Evolutionary conservation across 2,888 invertebrate species (phyloP).

Genomic region (Diadegma fenestrale): DNA sequence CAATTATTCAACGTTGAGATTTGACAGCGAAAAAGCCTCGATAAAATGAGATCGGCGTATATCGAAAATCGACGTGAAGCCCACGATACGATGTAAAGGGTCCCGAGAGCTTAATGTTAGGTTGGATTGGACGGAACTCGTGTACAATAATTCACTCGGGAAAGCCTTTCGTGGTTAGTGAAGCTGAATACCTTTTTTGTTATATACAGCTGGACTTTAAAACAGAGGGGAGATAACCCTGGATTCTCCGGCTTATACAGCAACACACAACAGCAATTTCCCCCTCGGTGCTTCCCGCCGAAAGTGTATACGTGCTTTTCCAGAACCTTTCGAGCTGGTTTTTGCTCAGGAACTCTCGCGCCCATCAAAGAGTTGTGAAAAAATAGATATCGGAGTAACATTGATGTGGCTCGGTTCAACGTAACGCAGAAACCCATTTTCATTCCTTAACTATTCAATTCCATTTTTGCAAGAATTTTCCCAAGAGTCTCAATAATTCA

Average conservation of each 20-base stretch:
- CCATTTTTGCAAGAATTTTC: background rate
- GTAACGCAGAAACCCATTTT: background rate
- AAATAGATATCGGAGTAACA: background rate
- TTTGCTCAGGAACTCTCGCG: conserved; percentile 32
- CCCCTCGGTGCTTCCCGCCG: background rate
- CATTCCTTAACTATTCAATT: background rate
- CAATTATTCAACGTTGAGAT: background rate
- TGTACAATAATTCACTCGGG: background rate
- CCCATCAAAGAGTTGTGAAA: conserved; percentile 4
- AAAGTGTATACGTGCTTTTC: conserved; percentile 11
- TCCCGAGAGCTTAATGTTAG: conserved; percentile 1
- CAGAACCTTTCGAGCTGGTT: conserved; percentile 5
- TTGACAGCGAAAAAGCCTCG: background rate
- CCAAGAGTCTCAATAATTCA: too few relatives aligned
- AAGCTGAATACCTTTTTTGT: conserved; percentile 7
- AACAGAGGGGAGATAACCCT: background rate
- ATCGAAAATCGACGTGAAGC: background rate
- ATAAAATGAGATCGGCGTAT: background rate
- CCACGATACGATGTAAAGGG: background rate
- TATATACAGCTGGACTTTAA: background rate
- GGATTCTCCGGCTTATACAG: background rate
- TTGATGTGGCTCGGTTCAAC: background rate
- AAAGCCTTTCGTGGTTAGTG: conserved; percentile 1
- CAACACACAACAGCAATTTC: background rate
- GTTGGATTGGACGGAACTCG: background rate